Conservation (phyloP, 2,113 vertebrate species). For the Misgurnus anguillicaudatus region DNA sequence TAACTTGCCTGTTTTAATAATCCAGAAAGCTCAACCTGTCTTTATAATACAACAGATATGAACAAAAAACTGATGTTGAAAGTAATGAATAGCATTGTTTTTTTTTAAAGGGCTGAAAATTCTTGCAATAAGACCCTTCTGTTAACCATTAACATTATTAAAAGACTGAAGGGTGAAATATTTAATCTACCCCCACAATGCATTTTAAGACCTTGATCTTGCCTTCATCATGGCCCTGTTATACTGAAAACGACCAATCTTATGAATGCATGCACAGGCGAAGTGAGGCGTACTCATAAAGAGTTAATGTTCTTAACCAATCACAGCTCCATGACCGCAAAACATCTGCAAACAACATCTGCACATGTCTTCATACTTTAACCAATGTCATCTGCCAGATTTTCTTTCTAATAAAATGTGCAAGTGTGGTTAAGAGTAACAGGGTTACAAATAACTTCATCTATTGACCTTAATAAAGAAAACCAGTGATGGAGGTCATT, state of each 20-base stretch:
- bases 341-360: constrained; percentile 39
- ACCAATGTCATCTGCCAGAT: constrained; percentile 19
- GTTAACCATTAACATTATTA: background rate
- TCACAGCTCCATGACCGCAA: background rate
- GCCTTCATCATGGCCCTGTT: background rate
- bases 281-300: background rate
- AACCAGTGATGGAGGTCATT: constrained; percentile 1
- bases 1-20: constrained; percentile 3
- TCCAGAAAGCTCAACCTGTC: background rate
- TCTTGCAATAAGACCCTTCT: background rate
- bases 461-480: constrained; percentile 10
- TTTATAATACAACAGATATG: background rate
- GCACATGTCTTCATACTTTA: constrained; percentile 31
- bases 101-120: background rate
- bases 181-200: background rate
- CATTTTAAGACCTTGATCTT: constrained; percentile 10
- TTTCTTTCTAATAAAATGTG: constrained; percentile 13
- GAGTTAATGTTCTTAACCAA: constrained; percentile 21
- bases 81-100: background rate
- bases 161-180: background rate
- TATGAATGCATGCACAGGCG: constrained; percentile 3
- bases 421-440: constrained; percentile 6
- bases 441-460: background rate
- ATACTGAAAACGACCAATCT: background rate
- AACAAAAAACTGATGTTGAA: background rate